These are phyloP conservation scores for Tokudaia tokunoshimensis DNA, from an alignment of 2,797 vertebrate genomes.

Conservation along the genomic window DNA sequence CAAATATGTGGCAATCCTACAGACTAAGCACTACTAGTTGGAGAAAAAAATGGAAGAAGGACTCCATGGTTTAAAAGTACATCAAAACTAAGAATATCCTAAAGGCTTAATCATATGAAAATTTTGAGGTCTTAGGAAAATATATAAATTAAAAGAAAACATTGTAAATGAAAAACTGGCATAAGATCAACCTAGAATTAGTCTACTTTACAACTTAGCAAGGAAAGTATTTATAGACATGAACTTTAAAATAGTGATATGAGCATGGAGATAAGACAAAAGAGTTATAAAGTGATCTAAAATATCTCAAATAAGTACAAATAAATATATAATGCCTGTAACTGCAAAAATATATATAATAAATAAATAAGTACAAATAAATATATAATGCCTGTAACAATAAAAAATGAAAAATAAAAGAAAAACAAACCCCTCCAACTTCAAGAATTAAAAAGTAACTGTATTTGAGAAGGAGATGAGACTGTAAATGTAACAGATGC, in stretches of 20 bases:
- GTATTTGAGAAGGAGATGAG: background rate
- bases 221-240: slow-evolving; percentile 40
- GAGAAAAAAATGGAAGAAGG: slow-evolving; percentile 2
- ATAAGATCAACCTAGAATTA: slow-evolving; percentile 56
- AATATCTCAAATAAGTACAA: background rate
- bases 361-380: background rate
- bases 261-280: background rate
- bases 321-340: background rate
- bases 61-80: background rate
- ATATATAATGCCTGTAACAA: background rate
- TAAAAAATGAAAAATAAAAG: slow-evolving; percentile 45
- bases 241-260: slow-evolving; percentile 44
- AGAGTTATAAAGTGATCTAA: background rate
- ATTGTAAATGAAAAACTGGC: background rate
- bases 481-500: slow-evolving; percentile 3
- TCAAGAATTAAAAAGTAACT: slow-evolving; percentile 40
- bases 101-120: slow-evolving; percentile 43
- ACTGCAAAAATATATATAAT: too few species aligned
- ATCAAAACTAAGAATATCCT: slow-evolving; percentile 6
- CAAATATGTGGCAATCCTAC: background rate
- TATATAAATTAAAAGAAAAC: slow-evolving; percentile 32
- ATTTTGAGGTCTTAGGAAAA: slow-evolving; percentile 52
- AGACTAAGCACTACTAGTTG: background rate
- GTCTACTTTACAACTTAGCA: background rate
- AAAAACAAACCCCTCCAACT: background rate